phyloP scores from a whole-genome alignment of 2,888 invertebrate species.

The Cartodere bifasciata region DNA sequence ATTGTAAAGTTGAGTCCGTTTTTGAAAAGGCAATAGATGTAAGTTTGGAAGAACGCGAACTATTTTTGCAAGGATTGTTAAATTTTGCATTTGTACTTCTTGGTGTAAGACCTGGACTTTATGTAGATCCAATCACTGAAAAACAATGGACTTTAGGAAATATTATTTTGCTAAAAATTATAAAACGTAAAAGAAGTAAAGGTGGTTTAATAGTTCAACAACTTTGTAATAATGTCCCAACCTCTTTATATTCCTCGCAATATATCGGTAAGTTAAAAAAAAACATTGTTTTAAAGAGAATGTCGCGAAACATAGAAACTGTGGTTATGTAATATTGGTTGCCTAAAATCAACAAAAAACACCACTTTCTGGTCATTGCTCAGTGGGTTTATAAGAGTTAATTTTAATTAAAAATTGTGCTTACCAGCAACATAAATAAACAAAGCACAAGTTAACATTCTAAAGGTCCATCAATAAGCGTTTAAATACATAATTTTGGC shows the following conservation, averaged over 20 bases:
- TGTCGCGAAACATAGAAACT: no score
- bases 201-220: constrained; percentile 42
- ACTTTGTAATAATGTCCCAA: constrained; percentile 43
- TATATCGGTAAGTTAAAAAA: constrained; percentile 42
- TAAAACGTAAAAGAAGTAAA: constrained; percentile 42
- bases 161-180: constrained; percentile 44
- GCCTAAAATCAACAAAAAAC: no score
- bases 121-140: constrained; percentile 26
- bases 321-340: no score
- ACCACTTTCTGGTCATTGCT: no score
- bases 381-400: no score
- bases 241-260: constrained; percentile 40
- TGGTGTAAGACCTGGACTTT: constrained; percentile 23
- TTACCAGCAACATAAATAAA: no score
- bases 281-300: no score
- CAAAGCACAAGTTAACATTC: no score
- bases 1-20: constrained; percentile 31
- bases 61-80: constrained; percentile 35
- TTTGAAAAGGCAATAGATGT: constrained; percentile 36
- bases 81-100: constrained; percentile 34
- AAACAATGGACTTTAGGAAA: constrained; percentile 40
- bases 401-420: no score
- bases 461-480: no score
- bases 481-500: no score
- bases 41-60: constrained; percentile 37